phyloP scores from a whole-genome alignment of 1,140 invertebrate genomes.

The Berghia stephanieae region DNA sequence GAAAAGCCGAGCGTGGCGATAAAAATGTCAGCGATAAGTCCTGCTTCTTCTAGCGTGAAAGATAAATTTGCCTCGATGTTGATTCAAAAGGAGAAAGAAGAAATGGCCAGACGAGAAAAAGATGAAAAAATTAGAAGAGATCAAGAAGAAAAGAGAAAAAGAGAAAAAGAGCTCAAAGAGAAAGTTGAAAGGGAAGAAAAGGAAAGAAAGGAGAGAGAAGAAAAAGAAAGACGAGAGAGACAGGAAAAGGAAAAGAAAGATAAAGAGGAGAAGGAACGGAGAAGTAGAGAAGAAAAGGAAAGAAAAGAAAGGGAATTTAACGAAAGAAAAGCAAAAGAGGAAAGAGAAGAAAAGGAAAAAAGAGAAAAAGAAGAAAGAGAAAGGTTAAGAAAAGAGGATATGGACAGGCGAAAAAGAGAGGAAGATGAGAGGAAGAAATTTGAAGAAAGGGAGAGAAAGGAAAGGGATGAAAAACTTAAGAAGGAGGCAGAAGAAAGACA shows the following conservation, averaged over 20 bases:
- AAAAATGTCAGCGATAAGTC: no score
- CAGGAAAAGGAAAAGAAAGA: neutral
- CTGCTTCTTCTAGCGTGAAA: no score
- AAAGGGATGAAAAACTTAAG: neutral
- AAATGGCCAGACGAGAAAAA: no score
- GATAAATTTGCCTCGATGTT: no score
- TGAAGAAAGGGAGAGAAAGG: neutral
- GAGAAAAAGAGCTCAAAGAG: neutral
- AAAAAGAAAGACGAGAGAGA: neutral
- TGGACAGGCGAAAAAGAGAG: no score
- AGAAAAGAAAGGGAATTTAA: neutral
- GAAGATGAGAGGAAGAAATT: neutral
- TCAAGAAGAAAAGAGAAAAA: neutral
- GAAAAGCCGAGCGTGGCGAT: no score
- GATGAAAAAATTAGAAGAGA: neutral
- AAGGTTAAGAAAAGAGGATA: no score
- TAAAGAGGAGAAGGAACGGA: neutral
- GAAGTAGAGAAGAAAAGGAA: neutral
- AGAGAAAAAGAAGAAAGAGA: neutral
- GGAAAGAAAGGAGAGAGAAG: neutral
- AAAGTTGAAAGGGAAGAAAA: neutral
- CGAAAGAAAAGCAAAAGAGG: neutral
- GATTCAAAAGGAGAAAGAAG: no score
- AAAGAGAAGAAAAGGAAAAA: neutral
- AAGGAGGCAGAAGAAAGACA: neutral